Evolutionary conservation across 1,140 invertebrate species (phyloP), one percentile per base, ranked within the genome.

Genomic region (Aphidius gifuensis): DNA sequence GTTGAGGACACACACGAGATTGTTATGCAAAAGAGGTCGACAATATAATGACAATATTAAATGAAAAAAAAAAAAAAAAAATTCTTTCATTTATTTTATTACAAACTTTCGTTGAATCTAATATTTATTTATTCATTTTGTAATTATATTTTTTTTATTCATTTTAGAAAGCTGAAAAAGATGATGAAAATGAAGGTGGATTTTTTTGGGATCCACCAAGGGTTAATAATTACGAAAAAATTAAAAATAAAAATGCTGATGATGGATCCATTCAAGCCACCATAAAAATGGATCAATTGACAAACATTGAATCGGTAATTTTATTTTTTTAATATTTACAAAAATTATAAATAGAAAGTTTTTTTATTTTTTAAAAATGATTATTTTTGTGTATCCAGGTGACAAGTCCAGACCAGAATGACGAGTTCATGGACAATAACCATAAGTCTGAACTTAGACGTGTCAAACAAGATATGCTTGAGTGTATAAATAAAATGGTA

Each of bases 381-480:
- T 49, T 11, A 21, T 6, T 9, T n/a, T 3, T 21, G 6, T n/a
- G 6, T n/a, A 39, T 53, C 40, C 5, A 9, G 38, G 9, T 39
- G 53, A 42, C 57, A 3, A 40, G 38, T 43, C 40, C 62, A 7
- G 43, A 71, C 39, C 61, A 71, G 32, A 78, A 70, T 39, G 78
- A 79, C 47, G 77, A 80, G 51, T 66, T 69, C 54, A 56, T 67
- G 32, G 79, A 79, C 32, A 70, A 71, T n/a, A 70, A 76, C 66
- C 73, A 75, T n/a, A 79, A 74, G 61, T 66, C 71, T 2, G 77
- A 80, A 58, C 57, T 78, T 16, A 57, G 77, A 38, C 71, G 79
- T 42, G 79, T 76, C 9, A 81, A 79, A 57, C 80, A 80, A 64
- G 78, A 82, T 38, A 79, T 80, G 69, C 74, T 79, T 65, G 79